phyloP scores from a whole-genome alignment of 1,140 invertebrate species.

The Brachionus sp. region DNA sequence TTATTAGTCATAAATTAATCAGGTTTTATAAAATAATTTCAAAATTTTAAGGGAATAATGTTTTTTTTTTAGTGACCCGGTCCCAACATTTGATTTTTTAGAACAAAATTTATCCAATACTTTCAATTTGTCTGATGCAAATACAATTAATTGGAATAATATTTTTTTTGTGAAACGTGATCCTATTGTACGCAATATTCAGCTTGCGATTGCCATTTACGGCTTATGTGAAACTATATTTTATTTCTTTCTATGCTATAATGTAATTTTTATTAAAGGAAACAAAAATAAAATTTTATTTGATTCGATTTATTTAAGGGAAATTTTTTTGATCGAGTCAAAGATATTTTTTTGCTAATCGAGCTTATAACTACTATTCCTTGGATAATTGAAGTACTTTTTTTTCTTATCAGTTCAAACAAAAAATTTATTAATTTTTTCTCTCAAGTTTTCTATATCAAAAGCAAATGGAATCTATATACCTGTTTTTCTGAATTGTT shows the following conservation, averaged over 20 bases:
- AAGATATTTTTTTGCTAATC: constrained; percentile 18
- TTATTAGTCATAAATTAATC: not conserved
- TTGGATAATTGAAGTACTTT: constrained; percentile 36
- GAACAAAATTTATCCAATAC: not conserved
- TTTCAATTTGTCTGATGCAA: not conserved
- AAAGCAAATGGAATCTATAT: constrained; percentile 34
- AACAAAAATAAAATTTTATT: not conserved
- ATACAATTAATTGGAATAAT: constrained; percentile 40
- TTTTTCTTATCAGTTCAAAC: not conserved
- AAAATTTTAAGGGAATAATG: not conserved
- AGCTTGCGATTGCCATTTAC: constrained; percentile 22
- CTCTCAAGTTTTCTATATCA: not conserved
- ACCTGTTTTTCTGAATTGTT: constrained; percentile 45
- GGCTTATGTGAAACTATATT: constrained; percentile 35
- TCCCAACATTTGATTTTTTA: not conserved
- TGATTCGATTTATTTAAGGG: not conserved
- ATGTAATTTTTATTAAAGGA: constrained; percentile 1
- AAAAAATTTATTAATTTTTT: not conserved
- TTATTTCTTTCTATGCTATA: constrained; percentile 32
- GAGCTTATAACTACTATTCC: constrained; percentile 36
- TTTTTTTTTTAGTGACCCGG: not conserved
- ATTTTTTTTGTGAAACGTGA: constrained; percentile 44
- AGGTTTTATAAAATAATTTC: not conserved
- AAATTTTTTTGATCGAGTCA: constrained; percentile 24
- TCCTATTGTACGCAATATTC: constrained; percentile 30